Evolutionary conservation across 2,888 invertebrate genomes (phyloP).

Genomic region (Sinhomidia bicolor): DNA sequence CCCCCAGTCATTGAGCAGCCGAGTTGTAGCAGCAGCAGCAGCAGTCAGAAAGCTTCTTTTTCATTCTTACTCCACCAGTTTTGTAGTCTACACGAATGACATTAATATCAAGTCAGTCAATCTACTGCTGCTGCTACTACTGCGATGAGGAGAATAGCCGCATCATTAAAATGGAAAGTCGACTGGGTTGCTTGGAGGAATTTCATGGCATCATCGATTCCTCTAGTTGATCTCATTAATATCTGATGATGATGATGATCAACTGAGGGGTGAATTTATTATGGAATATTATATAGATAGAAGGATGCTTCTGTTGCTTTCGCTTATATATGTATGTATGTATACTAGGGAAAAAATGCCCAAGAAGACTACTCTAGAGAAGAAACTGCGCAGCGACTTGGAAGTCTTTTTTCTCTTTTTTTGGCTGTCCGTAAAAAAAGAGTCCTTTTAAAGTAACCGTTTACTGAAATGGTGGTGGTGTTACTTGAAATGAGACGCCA

Average conservation of each 20-base stretch:
- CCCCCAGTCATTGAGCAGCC: too few relatives aligned
- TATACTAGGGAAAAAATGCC: too few relatives aligned
- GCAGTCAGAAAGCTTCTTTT: not conserved
- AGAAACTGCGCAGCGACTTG: too few relatives aligned
- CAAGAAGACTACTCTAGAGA: too few relatives aligned
- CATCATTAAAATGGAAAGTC: conserved; percentile 49
- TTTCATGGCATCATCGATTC: conserved; percentile 60
- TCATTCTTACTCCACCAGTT: not conserved
- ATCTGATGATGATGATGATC: conserved; percentile 63
- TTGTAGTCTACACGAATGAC: not conserved
- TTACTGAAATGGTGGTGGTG: too few relatives aligned
- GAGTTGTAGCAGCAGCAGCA: not conserved
- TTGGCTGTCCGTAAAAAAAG: too few relatives aligned
- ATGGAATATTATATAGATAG: conserved; percentile 26
- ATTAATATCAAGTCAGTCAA: not conserved
- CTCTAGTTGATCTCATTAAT: conserved; percentile 72
- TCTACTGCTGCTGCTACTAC: not conserved
- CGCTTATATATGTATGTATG: not conserved
- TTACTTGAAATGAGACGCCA: conserved; percentile 9
- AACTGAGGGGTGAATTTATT: conserved; percentile 68
- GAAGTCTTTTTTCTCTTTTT: too few relatives aligned
- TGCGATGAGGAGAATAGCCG: not conserved
- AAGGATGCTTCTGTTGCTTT: not conserved
- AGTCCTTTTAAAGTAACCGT: too few relatives aligned
- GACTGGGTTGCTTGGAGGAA: conserved; percentile 45